A percentile compares a stretch with the other conserved stretches of the same genome.
phyloP scores from a whole-genome alignment of 1,140 invertebrate species.

The Sarcophaga bullata region DNA sequence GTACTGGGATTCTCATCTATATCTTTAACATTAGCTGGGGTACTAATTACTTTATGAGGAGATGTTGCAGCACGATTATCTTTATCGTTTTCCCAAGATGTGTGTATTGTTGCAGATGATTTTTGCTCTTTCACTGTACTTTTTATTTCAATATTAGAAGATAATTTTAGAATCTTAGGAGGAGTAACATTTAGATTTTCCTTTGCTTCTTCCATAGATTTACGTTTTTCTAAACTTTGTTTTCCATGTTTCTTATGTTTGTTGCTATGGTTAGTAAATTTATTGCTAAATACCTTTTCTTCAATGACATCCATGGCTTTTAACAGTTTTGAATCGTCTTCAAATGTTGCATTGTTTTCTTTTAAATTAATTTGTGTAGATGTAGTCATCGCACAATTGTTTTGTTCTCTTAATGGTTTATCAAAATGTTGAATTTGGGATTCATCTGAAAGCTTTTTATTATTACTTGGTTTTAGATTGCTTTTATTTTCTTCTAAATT shows the following conservation, averaged over 20 bases:
- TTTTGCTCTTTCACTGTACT: background rate
- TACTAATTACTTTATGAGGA: background rate
- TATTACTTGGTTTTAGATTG: background rate
- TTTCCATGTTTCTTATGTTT: background rate
- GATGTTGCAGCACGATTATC: background rate
- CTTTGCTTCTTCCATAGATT: background rate
- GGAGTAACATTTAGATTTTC: background rate
- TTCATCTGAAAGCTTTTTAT: background rate
- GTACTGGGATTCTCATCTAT: slow-evolving; percentile 49
- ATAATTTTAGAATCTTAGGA: background rate
- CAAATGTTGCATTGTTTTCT: background rate
- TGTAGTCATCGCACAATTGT: background rate
- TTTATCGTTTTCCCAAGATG: background rate
- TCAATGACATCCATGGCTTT: background rate
- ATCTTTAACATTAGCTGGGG: slow-evolving; percentile 10
- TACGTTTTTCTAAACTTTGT: background rate
- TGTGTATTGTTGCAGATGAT: background rate
- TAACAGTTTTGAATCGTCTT: background rate
- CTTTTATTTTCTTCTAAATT: background rate
- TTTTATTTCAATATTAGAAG: background rate
- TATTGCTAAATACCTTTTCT: background rate
- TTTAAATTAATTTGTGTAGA: background rate
- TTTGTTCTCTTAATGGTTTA: background rate
- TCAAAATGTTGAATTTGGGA: background rate
- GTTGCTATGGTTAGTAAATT: background rate